Conservation (phyloP, 2,888 invertebrate genomes). For the Apodemia zela region DNA sequence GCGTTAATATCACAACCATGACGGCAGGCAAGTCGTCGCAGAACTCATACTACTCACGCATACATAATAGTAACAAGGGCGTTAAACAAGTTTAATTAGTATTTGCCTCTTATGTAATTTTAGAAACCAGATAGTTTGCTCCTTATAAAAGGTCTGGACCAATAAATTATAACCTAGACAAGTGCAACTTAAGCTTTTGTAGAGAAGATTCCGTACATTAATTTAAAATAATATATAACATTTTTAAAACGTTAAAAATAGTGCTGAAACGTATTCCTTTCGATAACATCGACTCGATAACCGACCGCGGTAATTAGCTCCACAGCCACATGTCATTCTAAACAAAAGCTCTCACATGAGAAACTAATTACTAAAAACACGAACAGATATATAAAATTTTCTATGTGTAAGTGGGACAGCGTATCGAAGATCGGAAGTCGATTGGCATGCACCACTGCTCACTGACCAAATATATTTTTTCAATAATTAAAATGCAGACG, state of each 20-base stretch:
- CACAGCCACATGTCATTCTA: conserved; percentile 73
- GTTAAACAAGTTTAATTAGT: no score
- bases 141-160: no score
- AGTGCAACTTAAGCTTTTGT: no score
- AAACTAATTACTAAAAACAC: conserved; percentile 66
- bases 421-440: conserved; percentile 66
- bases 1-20: no score
- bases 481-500: conserved; percentile 66
- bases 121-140: no score
- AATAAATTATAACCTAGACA: no score
- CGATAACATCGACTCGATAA: conserved; percentile 55
- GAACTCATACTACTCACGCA: no score
- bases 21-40: no score
- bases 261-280: conserved; percentile 32
- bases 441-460: conserved; percentile 72
- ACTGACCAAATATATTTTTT: conserved; percentile 65
- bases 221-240: no score
- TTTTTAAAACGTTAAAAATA: not conserved
- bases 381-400: conserved; percentile 35
- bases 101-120: no score
- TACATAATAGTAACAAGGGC: no score
- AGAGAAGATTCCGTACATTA: no score
- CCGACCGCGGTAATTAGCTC: conserved; percentile 57
- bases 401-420: conserved; percentile 41
- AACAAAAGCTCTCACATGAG: conserved; percentile 72